A percentile compares a stretch with the other conserved stretches of the same genome.
Conservation (phyloP, 2,888 invertebrate genomes). For the Graphium colonna region DNA sequence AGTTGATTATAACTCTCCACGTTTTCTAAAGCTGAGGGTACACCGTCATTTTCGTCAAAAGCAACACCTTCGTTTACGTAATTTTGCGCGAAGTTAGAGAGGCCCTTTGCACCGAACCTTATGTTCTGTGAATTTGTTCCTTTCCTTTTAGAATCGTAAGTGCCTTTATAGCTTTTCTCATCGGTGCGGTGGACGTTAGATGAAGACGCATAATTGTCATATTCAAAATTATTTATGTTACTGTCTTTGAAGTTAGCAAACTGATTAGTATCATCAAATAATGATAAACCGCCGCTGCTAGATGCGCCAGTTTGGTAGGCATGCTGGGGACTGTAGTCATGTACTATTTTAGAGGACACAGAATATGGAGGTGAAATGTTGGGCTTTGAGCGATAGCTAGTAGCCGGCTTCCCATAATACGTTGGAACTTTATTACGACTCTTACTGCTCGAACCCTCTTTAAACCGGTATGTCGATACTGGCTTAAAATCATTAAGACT, state of each 20-base stretch:
- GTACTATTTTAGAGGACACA: conserved; percentile 59
- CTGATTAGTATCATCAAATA: conserved; percentile 47
- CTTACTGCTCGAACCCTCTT: conserved; percentile 48
- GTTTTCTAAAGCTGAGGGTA: conserved; percentile 47
- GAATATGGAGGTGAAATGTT: conserved; percentile 55
- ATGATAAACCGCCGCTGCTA: conserved; percentile 40
- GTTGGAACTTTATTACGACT: conserved; percentile 39
- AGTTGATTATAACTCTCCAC: conserved; percentile 44
- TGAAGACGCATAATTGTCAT: conserved; percentile 59
- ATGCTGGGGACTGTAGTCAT: conserved; percentile 52
- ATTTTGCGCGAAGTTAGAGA: conserved; percentile 59
- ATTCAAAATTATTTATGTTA: conserved; percentile 57
- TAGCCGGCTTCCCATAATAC: conserved; percentile 42
- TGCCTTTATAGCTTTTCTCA: conserved; percentile 43
- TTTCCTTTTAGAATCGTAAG: conserved; percentile 41
- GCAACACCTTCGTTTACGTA: conserved; percentile 44
- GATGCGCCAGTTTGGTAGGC: conserved; percentile 35
- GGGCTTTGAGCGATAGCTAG: conserved; percentile 40
- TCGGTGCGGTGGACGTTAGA: conserved; percentile 52
- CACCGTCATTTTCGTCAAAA: conserved; percentile 36
- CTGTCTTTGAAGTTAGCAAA: conserved; percentile 52
- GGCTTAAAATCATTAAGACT: conserved; percentile 50
- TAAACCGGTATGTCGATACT: conserved; percentile 50
- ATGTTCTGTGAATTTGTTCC: conserved; percentile 68
- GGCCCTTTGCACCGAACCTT: conserved; percentile 62